Evolutionary conservation across 2,888 invertebrate genomes (phyloP), one percentile per base, ranked within the genome.

Genomic region (Slavum lentiscoides): DNA sequence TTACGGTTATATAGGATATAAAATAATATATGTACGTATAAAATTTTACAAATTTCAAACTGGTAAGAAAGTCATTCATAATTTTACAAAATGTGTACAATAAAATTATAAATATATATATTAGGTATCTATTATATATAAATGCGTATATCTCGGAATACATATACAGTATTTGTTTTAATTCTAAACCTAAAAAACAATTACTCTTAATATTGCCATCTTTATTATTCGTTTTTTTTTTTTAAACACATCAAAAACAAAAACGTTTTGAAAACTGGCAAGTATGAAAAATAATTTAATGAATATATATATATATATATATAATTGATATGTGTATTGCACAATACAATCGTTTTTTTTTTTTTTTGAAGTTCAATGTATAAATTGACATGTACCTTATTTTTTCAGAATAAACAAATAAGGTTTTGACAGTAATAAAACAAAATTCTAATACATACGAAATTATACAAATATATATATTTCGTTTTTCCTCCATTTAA

Each of bases 401-500:
- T 64, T 59, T 66, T 61, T 72, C 43, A 75, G 66, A 75, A 59
- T 58, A 67, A 75, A 67, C 62, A 43, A 74, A 30, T 67, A 76
- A 49, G 75, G 75, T 68, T 67, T 59, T 13, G n/a, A 68, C 43
- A 76, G 39, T 75, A 68, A 75, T 76, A 76, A 76, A 67, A 68
- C 75, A 76, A 55, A 55, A 76, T 76, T 76, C 59, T 68, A 76
- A 76, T 62, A 69, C 17, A 62, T 72, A 80, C 80, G 70, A 80
- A 70, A 72, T 80, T 72, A 80, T 72, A 80, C 72, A 80, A 80
- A 80, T 80, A 80, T 80, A 80, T 80, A 80, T 80, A 80, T 80
- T 80, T 80, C 70, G 80, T 72, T 80, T 74, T 75, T 76, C 67
- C 67, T 76, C 67, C 67, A 49, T 49, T 76, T 72, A 66, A 72